Conservation (phyloP, 1,140 invertebrate genomes). For the Ostrea denselamellosa region DNA sequence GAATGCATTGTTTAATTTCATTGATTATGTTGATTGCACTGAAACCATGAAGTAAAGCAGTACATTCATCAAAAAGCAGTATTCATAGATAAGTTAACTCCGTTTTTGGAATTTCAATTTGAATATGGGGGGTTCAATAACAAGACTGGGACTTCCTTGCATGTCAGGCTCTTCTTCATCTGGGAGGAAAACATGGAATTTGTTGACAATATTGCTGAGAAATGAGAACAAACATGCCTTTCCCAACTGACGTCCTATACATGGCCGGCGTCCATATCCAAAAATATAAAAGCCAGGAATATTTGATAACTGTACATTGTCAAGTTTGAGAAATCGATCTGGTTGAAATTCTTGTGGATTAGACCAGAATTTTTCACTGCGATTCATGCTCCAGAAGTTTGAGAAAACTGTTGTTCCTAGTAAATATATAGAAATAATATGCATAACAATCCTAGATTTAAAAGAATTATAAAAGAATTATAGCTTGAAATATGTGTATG, state of each 20-base stretch:
- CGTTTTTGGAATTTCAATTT: neutral
- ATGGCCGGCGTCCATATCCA: conserved; percentile 2
- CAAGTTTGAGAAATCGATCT: neutral
- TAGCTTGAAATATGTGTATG: too few relatives aligned
- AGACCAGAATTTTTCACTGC: neutral
- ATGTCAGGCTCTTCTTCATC: neutral
- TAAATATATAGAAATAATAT: neutral
- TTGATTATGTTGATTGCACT: too few relatives aligned
- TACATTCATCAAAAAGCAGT: neutral
- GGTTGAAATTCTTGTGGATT: neutral
- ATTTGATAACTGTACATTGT: neutral
- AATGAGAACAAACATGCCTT: neutral
- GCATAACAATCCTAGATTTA: neutral
- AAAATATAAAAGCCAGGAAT: neutral
- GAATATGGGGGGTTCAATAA: neutral
- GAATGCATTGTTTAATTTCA: too few relatives aligned
- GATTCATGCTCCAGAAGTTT: conserved; percentile 6
- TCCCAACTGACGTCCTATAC: neutral
- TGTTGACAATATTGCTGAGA: conserved; percentile 10
- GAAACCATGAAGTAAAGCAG: too few relatives aligned
- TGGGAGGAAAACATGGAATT: neutral
- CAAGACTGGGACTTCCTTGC: neutral
- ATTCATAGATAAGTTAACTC: neutral
- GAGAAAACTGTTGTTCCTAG: conserved; percentile 14
- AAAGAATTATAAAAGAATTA: too few relatives aligned